A percentile compares a stretch with the other conserved stretches of the same genome.
phyloP scores from a whole-genome alignment of 2,888 invertebrate species.

The Alcis repandata region DNA sequence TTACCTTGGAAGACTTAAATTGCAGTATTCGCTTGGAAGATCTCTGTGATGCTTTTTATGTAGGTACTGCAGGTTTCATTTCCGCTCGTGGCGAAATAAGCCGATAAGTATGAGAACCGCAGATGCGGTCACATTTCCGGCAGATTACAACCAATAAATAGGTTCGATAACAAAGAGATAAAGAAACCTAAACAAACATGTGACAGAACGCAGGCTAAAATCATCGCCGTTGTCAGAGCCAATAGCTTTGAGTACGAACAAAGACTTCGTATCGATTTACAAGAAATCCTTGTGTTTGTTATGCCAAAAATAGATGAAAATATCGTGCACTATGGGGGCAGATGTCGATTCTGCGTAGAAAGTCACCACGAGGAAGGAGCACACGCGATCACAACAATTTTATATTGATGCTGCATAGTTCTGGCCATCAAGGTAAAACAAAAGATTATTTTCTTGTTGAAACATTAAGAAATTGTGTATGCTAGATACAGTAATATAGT shows the following conservation, averaged over 20 bases:
- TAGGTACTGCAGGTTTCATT: neutral
- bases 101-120: neutral
- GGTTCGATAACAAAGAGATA: neutral
- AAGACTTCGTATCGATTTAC: slow-evolving; percentile 15
- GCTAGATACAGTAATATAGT: too few relatives aligned
- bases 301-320: slow-evolving; percentile 46
- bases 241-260: slow-evolving; percentile 11
- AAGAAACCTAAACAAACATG: neutral
- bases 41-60: too few relatives aligned
- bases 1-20: too few relatives aligned
- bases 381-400: slow-evolving; percentile 51
- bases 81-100: neutral
- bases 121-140: slow-evolving; percentile 1
- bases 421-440: slow-evolving; percentile 3
- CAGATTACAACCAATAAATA: neutral
- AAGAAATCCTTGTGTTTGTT: slow-evolving; percentile 15
- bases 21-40: too few relatives aligned
- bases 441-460: neutral
- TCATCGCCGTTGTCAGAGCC: neutral
- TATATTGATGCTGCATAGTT: slow-evolving; percentile 45
- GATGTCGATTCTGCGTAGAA: slow-evolving; percentile 46
- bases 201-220: neutral
- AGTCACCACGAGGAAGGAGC: slow-evolving; percentile 55
- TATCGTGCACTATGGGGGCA: slow-evolving; percentile 45
- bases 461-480: neutral